Evolutionary conservation across 2,797 vertebrate genomes (phyloP), one percentile per base, ranked within the genome.

Genomic region (Myoxocephalus aenaeus): DNA sequence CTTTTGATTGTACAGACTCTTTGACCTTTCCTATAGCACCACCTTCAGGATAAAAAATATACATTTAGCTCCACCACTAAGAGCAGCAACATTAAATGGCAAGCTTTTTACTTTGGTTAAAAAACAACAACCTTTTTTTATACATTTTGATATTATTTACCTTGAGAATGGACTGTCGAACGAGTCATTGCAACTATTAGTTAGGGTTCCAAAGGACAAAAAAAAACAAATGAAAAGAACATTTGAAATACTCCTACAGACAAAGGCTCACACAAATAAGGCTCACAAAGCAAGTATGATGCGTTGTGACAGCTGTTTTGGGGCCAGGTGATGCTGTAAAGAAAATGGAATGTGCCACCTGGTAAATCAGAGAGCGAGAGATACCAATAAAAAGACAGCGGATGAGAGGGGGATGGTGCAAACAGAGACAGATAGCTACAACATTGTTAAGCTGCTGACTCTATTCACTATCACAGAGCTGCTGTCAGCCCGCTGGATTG

Each of bases 401-500:
- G 17, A 50, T 66, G 38, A 70, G 51, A 61, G 13, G 34, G 51
- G 29, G 32, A 70, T 6, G 15, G 61, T 51, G 51, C 56, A 68
- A 79, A 81, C 42, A 74, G 15, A 74, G 15, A 80, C 36, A 68
- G 65, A 82, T 42, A 63, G 67, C 63, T 50, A 64, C 69, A 74
- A 32, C 74, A 66, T 51, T 40, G 62, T 84, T 79, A 25, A 78
- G 70, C 61, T 73, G 74, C 81, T 77, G 84, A 83, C 51, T 73
- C 38, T 18, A 51, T 76, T 75, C 75, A 90, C 72, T 81, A 44
- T 88, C 81, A 69, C 66, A 80, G 80, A 81, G 66, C 67, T 48
- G 68, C 85, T 87, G 92, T 89, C 90, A 89, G 88, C 82, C 50
- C 82, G 73, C 81, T 0, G 9, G 93, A 86, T 87, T 87, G 85